Conservation (phyloP, 2,113 vertebrate species). For the Puffinus mauretanicus region DNA sequence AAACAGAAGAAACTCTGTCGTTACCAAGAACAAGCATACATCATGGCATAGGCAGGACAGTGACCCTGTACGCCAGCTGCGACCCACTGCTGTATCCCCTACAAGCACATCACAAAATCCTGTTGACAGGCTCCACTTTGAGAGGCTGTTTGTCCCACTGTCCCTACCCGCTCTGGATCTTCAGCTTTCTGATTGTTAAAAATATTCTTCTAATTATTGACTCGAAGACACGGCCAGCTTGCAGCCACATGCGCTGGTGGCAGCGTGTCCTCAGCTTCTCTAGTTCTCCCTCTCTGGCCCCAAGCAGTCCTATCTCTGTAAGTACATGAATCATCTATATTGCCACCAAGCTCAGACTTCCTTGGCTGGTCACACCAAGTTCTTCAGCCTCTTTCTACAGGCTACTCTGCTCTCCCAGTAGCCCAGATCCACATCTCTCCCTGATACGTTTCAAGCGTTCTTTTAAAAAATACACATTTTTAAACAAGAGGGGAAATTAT, state of each 20-base stretch:
- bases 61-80: not conserved
- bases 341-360: not conserved
- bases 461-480: not conserved
- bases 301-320: not conserved
- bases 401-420: not conserved
- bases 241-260: not conserved
- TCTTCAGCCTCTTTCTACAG: not conserved
- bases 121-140: not conserved
- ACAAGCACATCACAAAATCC: not conserved
- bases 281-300: not conserved
- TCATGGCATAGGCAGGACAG: not conserved
- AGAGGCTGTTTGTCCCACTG: not conserved
- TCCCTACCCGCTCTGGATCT: not conserved
- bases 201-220: not conserved
- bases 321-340: not conserved
- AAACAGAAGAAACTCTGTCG: not conserved
- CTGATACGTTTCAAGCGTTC: rapidly evolving
- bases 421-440: not conserved
- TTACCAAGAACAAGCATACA: not conserved
- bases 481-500: not conserved
- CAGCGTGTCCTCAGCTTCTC: not conserved
- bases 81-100: not conserved
- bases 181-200: not conserved
- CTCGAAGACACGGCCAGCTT: not conserved
- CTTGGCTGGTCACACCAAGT: not conserved